These are phyloP conservation scores for Axinella damicornis DNA, from an alignment of 37 sponge, comb jelly and placozoan species.

Conservation along the genomic window DNA sequence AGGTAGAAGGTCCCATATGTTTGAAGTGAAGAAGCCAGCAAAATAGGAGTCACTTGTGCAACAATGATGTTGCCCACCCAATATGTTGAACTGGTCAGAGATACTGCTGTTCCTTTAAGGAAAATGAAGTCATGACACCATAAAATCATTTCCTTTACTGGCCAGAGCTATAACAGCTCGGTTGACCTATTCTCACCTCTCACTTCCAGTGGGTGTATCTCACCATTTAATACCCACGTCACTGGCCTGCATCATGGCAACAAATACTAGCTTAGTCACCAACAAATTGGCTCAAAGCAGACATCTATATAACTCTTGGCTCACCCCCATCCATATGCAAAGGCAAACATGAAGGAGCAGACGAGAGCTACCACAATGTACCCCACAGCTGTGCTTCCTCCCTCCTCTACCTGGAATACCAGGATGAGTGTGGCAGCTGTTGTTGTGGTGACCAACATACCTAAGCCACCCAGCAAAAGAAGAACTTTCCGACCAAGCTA, in stretches of 20 bases:
- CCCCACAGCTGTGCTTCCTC: constrained; percentile 35
- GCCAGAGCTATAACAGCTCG: too few relatives aligned
- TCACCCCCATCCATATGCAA: constrained; percentile 85
- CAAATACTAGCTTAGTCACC: not conserved
- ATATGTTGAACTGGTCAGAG: constrained; percentile 72
- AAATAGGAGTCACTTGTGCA: constrained; percentile 69
- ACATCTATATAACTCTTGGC: not conserved
- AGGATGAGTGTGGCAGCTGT: constrained; percentile 47
- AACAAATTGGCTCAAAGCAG: not conserved
- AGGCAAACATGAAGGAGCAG: constrained; percentile 75
- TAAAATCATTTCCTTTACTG: too few relatives aligned
- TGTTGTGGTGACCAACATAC: constrained; percentile 54
- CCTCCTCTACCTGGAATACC: constrained; percentile 1
- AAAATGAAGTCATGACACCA: too few relatives aligned
- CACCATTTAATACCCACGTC: constrained; percentile 77
- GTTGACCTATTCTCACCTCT: constrained; percentile 54
- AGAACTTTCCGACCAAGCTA: constrained; percentile 80
- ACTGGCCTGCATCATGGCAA: constrained; percentile 18
- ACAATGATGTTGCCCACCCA: constrained; percentile 77
- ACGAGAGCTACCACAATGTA: constrained; percentile 58
- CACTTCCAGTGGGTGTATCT: constrained; percentile 60
- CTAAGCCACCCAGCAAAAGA: constrained; percentile 59
- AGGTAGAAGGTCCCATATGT: constrained; percentile 62
- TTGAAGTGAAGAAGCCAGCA: constrained; percentile 42
- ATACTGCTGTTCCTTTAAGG: constrained; percentile 50